Conservation (phyloP, 2,113 vertebrate genomes). For the Pogona vitticeps region DNA sequence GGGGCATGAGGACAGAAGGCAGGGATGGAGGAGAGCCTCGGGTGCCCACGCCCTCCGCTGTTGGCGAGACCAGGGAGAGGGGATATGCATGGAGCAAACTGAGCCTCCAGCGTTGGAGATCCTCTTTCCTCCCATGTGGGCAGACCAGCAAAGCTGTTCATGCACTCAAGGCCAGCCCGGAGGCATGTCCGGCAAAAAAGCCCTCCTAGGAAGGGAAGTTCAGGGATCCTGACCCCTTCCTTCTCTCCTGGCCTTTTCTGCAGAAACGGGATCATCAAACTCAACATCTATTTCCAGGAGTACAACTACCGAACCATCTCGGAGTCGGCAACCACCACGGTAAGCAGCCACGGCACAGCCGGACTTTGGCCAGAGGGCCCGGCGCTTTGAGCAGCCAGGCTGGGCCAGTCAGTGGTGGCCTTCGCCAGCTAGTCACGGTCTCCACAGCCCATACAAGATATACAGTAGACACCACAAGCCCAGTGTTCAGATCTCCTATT, state of each 20-base stretch:
- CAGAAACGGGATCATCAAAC: slow-evolving; percentile 79
- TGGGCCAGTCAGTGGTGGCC: not conserved
- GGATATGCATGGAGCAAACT: no score
- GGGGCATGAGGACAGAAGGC: not conserved
- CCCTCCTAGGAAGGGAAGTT: no score
- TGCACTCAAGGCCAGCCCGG: no score
- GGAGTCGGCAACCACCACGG: slow-evolving; percentile 74
- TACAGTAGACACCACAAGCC: not conserved
- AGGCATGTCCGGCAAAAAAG: no score
- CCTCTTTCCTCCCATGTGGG: no score
- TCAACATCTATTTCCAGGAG: slow-evolving; percentile 86
- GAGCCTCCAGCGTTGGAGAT: no score
- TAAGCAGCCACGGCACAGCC: slow-evolving; percentile 55
- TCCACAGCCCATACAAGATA: no score
- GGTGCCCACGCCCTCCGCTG: no score
- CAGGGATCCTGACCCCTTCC: not conserved
- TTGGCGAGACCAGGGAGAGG: no score
- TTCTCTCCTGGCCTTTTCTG: fast-evolving
- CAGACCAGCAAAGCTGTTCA: no score
- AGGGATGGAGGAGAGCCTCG: not conserved
- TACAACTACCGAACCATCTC: slow-evolving; percentile 82
- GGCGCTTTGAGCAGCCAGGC: fast-evolving
- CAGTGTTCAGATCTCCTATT: not conserved
- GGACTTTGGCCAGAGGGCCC: not conserved
- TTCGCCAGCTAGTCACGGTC: not conserved